phyloP scores from a whole-genome alignment of 2,797 vertebrate genomes.

The Myiotriccus ornatus region DNA sequence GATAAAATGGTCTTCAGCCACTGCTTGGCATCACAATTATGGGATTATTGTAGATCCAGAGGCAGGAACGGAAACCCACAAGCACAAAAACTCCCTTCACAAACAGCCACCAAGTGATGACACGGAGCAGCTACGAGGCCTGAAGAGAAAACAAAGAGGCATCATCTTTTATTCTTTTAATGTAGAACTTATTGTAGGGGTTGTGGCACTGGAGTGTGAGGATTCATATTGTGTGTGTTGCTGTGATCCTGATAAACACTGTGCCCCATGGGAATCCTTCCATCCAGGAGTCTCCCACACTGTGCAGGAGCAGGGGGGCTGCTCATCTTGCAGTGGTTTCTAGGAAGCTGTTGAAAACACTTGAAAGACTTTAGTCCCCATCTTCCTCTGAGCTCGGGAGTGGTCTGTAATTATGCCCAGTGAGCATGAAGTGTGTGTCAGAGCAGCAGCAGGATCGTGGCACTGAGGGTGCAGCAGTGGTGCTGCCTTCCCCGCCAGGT shows the following conservation, averaged over 20 bases:
- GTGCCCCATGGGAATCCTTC: not conserved
- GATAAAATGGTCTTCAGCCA: constrained; percentile 72
- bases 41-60: not conserved
- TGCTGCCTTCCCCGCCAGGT: not conserved
- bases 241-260: not conserved
- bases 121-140: not conserved
- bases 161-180: not conserved
- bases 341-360: not conserved
- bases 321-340: not conserved
- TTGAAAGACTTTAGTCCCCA: not conserved
- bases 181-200: not conserved
- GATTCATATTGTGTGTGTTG: not conserved
- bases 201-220: not conserved
- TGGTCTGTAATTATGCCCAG: not conserved
- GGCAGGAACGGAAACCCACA: constrained; percentile 1
- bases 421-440: not conserved
- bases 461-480: not conserved
- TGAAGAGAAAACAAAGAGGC: not conserved
- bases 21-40: constrained; percentile 61
- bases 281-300: not conserved
- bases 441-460: not conserved
- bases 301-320: not conserved
- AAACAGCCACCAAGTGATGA: not conserved
- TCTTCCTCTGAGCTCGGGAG: not conserved
- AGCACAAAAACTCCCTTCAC: constrained; percentile 21